Evolutionary conservation across 2,113 vertebrate species (phyloP).

Genomic region (Myodes glareolus): DNA sequence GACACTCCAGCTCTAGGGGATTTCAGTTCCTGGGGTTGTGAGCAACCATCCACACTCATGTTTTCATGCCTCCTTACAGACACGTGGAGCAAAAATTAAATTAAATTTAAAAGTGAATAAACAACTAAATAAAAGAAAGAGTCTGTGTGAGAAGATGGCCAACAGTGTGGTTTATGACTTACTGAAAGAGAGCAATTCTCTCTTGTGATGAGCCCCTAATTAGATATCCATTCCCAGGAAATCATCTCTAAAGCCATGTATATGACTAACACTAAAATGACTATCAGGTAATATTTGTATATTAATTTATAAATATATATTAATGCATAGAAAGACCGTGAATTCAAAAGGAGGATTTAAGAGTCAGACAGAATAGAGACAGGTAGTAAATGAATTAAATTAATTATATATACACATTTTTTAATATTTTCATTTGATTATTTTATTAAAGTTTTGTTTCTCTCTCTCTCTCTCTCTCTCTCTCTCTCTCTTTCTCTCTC

Average conservation of each 20-base stretch:
- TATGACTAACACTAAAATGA: neutral
- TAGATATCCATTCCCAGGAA: neutral
- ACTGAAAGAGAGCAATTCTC: neutral
- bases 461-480: neutral
- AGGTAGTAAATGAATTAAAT: neutral
- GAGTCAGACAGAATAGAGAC: neutral
- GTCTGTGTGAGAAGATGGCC: neutral
- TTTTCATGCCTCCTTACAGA: neutral
- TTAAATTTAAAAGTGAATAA: neutral
- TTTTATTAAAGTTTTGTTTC: too few relatives aligned
- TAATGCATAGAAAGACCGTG: too few relatives aligned
- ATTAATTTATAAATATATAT: neutral
- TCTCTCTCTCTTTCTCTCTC: neutral
- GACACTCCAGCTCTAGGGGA: neutral
- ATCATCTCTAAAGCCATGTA: neutral
- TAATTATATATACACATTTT: neutral
- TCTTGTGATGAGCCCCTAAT: neutral
- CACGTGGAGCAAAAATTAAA: neutral
- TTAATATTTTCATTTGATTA: too few relatives aligned
- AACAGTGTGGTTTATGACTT: neutral
- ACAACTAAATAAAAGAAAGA: neutral
- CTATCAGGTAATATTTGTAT: neutral
- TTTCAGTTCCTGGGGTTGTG: neutral
- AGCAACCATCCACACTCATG: neutral
- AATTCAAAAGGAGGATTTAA: neutral